Percentiles rank a stretch among this genome's conserved stretches.
phyloP scores from a whole-genome alignment of 2,113 vertebrate species.

The Tympanuchus pallidicinctus region DNA sequence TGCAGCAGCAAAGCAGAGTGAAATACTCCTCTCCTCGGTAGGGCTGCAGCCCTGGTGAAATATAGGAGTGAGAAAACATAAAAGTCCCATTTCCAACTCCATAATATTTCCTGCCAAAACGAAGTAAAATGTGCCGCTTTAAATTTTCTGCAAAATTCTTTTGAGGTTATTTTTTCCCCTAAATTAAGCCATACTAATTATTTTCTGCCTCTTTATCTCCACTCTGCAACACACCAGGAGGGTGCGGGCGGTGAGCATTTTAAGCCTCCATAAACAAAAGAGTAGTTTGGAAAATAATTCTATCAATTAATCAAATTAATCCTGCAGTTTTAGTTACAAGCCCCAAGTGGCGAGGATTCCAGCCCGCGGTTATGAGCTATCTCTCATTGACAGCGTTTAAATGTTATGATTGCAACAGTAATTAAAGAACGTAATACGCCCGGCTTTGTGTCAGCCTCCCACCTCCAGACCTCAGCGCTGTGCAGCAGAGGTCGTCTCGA shows the following conservation, averaged over 20 bases:
- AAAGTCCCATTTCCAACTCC: slow-evolving; percentile 57
- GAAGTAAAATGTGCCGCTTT: slow-evolving; percentile 51
- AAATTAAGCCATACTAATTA: slow-evolving; percentile 82
- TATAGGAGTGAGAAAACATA: slow-evolving; percentile 20
- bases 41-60: slow-evolving; percentile 27
- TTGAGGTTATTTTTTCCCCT: slow-evolving; percentile 68
- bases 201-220: slow-evolving; percentile 80
- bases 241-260: slow-evolving; percentile 70
- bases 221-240: slow-evolving; percentile 75
- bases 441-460: not conserved
- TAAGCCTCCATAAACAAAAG: slow-evolving; percentile 80
- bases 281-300: slow-evolving; percentile 79
- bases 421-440: slow-evolving; percentile 66
- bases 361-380: slow-evolving; percentile 69
- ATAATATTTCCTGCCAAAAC: slow-evolving; percentile 64
- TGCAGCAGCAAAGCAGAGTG: not conserved
- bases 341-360: slow-evolving; percentile 77
- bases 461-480: not conserved
- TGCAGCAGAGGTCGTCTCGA: slow-evolving; percentile 46
- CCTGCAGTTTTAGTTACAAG: slow-evolving; percentile 80
- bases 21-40: not conserved
- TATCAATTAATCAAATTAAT: slow-evolving; percentile 84
- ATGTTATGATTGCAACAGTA: slow-evolving; percentile 64
- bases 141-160: slow-evolving; percentile 72
- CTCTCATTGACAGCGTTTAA: slow-evolving; percentile 68